These are phyloP conservation scores for Nemapogon koenigi DNA, from an alignment of 2,888 invertebrate genomes.

Conservation along the genomic window DNA sequence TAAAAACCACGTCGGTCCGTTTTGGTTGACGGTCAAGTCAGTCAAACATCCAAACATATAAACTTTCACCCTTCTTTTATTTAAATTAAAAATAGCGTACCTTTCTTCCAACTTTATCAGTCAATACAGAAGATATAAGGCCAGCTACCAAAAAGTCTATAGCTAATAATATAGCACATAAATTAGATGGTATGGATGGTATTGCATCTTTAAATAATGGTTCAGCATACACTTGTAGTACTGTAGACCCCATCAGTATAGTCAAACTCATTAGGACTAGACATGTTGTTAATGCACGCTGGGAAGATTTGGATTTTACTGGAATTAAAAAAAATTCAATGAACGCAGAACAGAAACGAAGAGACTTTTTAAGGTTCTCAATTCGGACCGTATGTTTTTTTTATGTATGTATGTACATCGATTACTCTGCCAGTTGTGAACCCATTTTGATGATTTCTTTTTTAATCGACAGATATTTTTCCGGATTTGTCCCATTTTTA, in stretches of 20 bases:
- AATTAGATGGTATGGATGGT: slow-evolving; percentile 40
- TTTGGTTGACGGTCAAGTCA: too few species aligned
- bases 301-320: slow-evolving; percentile 34
- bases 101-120: slow-evolving; percentile 45
- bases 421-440: too few species aligned
- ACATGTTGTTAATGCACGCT: slow-evolving; percentile 25
- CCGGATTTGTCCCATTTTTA: too few species aligned
- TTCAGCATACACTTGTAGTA: slow-evolving; percentile 48
- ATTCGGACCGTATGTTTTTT: too few species aligned
- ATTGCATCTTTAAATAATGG: slow-evolving; percentile 44
- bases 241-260: slow-evolving; percentile 43
- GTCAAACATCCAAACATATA: too few species aligned
- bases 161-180: slow-evolving; percentile 42
- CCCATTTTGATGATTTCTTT: too few species aligned
- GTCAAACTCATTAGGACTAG: slow-evolving; percentile 32
- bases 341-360: too few species aligned
- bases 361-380: too few species aligned
- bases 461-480: too few species aligned
- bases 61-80: too few species aligned
- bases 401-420: too few species aligned
- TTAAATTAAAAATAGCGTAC: slow-evolving; percentile 25
- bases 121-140: slow-evolving; percentile 27
- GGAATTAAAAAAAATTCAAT: slow-evolving; percentile 12
- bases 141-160: slow-evolving; percentile 35
- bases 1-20: too few species aligned